These are phyloP conservation scores for Caradrina kadenii DNA, from an alignment of 2,888 invertebrate species.

Conservation along the genomic window DNA sequence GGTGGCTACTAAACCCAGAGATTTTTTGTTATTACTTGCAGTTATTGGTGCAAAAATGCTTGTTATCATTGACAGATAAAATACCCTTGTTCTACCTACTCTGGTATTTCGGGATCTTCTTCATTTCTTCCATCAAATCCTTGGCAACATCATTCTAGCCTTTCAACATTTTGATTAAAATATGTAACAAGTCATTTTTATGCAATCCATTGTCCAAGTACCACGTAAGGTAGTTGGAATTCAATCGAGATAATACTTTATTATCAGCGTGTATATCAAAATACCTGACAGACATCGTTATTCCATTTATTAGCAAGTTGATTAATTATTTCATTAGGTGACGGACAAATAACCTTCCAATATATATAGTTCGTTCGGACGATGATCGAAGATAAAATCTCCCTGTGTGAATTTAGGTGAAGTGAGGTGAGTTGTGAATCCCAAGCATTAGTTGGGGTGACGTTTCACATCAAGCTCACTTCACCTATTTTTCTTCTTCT, in stretches of 20 bases:
- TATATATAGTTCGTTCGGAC: background rate
- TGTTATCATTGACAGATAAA: too few relatives aligned
- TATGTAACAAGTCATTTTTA: background rate
- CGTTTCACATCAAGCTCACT: too few relatives aligned
- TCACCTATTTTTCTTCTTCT: too few relatives aligned
- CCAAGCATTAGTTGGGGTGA: too few relatives aligned
- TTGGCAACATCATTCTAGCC: background rate
- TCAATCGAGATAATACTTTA: conserved; percentile 2
- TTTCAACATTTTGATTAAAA: background rate
- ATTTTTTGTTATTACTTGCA: background rate
- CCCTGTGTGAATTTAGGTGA: too few relatives aligned
- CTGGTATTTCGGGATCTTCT: background rate
- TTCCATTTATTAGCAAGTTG: conserved; percentile 11
- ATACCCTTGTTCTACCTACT: background rate
- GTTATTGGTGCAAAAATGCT: background rate
- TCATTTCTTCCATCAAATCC: background rate
- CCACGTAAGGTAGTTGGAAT: conserved; percentile 1
- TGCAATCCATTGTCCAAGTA: background rate
- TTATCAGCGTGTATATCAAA: background rate
- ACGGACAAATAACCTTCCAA: conserved; percentile 15
- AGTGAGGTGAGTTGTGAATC: too few relatives aligned
- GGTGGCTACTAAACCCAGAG: too few relatives aligned
- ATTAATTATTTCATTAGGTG: conserved; percentile 9
- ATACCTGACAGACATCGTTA: conserved; percentile 2
- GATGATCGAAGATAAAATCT: background rate